phyloP scores from a whole-genome alignment of 53 echinoderm and acorn worm species.

The Glandiceps talaboti region DNA sequence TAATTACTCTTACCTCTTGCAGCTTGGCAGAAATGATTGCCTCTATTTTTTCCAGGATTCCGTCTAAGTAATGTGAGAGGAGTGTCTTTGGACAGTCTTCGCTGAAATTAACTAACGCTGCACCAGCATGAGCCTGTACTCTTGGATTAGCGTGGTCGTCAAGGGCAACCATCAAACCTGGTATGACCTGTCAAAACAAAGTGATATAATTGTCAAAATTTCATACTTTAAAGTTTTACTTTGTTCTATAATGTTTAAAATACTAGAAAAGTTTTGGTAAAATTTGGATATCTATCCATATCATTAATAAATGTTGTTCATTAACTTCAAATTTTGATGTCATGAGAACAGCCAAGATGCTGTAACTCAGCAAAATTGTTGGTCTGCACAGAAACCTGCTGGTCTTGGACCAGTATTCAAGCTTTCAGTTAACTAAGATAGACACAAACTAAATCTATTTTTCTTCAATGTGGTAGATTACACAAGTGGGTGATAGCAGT shows the following conservation, averaged over 20 bases:
- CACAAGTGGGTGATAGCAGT: no score
- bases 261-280: background rate
- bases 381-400: no score
- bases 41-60: slow-evolving; percentile 50
- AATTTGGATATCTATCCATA: background rate
- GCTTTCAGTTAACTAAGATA: no score
- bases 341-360: no score
- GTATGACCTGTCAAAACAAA: slow-evolving; percentile 36
- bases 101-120: slow-evolving; percentile 96
- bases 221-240: no score
- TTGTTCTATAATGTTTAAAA: no score
- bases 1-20: slow-evolving; percentile 64
- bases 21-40: slow-evolving; percentile 47
- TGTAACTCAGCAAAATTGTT: no score
- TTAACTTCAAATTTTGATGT: no score
- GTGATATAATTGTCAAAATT: background rate
- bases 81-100: slow-evolving; percentile 93
- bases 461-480: no score
- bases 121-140: slow-evolving; percentile 94
- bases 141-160: slow-evolving; percentile 61
- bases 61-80: slow-evolving; percentile 56
- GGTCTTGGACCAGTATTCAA: no score
- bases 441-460: no score
- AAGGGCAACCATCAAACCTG: slow-evolving; percentile 52
- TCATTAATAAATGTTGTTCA: background rate